phyloP scores from a whole-genome alignment of 1,140 invertebrate genomes.

The Portunus trituberculatus region DNA sequence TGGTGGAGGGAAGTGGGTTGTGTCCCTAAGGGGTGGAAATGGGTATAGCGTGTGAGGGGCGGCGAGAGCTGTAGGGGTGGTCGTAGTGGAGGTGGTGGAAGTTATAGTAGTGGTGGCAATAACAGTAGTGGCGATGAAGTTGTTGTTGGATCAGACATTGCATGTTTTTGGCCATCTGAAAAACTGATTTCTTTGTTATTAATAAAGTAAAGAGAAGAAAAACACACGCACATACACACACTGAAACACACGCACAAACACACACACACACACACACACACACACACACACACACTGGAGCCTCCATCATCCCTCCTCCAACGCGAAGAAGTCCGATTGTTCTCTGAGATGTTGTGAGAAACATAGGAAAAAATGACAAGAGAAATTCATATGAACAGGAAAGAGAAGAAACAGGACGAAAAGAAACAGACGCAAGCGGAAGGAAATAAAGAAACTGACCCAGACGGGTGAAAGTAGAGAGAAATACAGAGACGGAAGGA shows the following conservation, averaged over 20 bases:
- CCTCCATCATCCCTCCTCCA: slow-evolving; percentile 5
- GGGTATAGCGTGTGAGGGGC: neutral
- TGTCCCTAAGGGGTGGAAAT: too few relatives aligned
- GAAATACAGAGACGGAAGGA: too few relatives aligned
- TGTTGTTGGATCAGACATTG: neutral
- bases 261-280: neutral
- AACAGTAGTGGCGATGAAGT: neutral
- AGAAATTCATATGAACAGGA: neutral
- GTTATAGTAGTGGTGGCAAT: neutral
- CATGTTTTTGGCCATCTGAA: slow-evolving; percentile 11
- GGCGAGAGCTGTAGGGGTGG: neutral
- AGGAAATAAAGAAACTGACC: neutral
- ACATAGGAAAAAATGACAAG: neutral
- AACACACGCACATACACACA: neutral
- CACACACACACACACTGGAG: too few relatives aligned
- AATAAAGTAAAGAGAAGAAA: neutral
- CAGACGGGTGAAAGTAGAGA: too few relatives aligned
- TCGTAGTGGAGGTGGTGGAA: neutral
- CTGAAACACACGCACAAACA: too few relatives aligned
- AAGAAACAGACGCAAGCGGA: neutral
- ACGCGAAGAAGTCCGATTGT: neutral
- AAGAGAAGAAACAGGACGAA: neutral
- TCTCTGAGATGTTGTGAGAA: neutral
- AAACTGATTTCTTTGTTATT: neutral
- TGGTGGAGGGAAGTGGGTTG: too few relatives aligned